Conservation (phyloP, 2,888 invertebrate genomes). For the Phoenoteleia sp. region DNA sequence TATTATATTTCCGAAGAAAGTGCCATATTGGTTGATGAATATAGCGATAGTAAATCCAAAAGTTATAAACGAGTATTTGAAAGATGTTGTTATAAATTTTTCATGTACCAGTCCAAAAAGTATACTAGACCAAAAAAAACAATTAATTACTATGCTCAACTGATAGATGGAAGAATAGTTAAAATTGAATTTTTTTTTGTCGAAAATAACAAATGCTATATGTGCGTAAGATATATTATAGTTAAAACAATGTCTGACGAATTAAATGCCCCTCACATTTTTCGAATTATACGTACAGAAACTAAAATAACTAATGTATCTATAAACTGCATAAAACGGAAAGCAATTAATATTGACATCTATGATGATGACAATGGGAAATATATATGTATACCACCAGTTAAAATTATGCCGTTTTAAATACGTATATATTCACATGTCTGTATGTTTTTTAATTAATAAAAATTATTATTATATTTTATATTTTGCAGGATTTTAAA, state of each 20-base stretch:
- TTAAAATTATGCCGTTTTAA: constrained; percentile 6
- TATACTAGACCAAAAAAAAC: constrained; percentile 35
- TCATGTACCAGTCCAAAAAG: not conserved
- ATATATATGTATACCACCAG: not conserved
- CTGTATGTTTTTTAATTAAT: too few species aligned
- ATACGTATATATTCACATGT: too few species aligned
- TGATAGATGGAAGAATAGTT: constrained; percentile 1
- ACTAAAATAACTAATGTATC: not conserved
- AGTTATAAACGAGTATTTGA: not conserved
- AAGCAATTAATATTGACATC: not conserved
- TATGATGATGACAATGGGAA: constrained; percentile 3
- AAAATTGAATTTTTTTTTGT: constrained; percentile 2
- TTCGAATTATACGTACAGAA: not conserved
- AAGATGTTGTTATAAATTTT: constrained; percentile 1
- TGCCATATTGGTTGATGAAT: not conserved
- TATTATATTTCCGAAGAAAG: not conserved
- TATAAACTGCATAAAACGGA: not conserved
- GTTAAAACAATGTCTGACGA: not conserved
- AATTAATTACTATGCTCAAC: constrained; percentile 31
- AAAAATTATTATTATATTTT: too few species aligned
- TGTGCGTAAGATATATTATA: not conserved
- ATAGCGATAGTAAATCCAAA: not conserved
- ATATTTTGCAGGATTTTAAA: too few species aligned
- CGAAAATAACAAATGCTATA: not conserved
- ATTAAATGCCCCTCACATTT: not conserved